phyloP scores from a whole-genome alignment of 2,797 vertebrate species.

The Gambusia yucatana region DNA sequence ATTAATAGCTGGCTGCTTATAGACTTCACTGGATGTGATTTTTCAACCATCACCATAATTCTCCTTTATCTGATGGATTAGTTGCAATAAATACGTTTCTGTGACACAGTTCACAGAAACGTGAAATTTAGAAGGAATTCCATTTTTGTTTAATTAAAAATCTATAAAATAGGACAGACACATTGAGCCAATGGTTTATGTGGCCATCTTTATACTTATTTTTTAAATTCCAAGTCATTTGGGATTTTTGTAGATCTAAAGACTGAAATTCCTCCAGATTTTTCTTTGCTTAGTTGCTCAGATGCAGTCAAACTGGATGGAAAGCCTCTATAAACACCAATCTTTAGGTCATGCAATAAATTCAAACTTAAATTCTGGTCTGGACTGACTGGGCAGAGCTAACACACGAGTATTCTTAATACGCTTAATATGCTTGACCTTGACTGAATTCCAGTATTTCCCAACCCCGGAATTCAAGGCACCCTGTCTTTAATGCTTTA shows the following conservation, averaged over 20 bases:
- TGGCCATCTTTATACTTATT: not conserved
- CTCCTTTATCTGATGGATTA: conserved; percentile 15
- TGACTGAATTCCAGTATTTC: too few species aligned
- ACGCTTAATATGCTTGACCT: not conserved
- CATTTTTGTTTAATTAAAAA: not conserved
- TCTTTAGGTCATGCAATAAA: not conserved
- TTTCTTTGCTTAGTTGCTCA: not conserved
- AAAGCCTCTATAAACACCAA: not conserved
- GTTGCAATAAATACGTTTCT: conserved; percentile 39
- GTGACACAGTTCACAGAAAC: conserved; percentile 5
- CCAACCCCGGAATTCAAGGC: too few species aligned
- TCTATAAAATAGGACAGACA: not conserved
- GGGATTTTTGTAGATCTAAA: not conserved
- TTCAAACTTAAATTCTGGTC: not conserved
- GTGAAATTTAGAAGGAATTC: not conserved
- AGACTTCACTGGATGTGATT: not conserved
- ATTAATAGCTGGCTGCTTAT: conserved; percentile 36
- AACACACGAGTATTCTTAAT: not conserved
- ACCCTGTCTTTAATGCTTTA: too few species aligned
- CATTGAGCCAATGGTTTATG: not conserved
- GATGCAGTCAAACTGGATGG: not conserved
- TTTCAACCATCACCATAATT: not conserved
- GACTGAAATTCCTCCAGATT: not conserved
- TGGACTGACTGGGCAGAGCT: not conserved
- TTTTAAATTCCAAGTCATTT: not conserved